Evolutionary conservation across 2,888 invertebrate genomes (phyloP).

Genomic region (Bibio marci): DNA sequence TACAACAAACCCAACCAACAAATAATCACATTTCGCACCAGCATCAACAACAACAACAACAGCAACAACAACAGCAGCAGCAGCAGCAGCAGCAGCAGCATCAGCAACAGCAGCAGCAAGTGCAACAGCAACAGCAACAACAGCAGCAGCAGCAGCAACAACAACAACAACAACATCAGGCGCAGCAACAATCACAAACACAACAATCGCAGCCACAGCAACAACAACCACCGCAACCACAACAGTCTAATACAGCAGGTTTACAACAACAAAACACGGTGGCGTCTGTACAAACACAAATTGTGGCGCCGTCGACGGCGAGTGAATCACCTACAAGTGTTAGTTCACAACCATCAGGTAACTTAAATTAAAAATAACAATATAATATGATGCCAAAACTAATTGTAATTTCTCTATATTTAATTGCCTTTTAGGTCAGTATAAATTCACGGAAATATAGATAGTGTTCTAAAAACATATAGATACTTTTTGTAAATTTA

Average conservation of each 20-base stretch:
- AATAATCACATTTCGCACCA: conserved; percentile 3
- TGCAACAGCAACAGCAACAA: conserved; percentile 10
- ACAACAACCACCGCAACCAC: conserved; percentile 14
- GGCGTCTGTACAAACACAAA: conserved; percentile 29
- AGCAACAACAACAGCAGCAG: conserved; percentile 16
- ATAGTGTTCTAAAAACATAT: too few relatives aligned
- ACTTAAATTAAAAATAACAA: too few relatives aligned
- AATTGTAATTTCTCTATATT: too few relatives aligned
- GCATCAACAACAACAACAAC: conserved; percentile 12
- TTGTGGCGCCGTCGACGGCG: conserved; percentile 37
- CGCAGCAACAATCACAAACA: too few relatives aligned
- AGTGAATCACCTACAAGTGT: conserved; percentile 42
- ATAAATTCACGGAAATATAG: too few relatives aligned
- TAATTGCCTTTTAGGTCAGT: too few relatives aligned
- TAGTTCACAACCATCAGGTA: conserved; percentile 31
- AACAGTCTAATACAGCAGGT: conserved; percentile 11
- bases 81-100: conserved; percentile 19
- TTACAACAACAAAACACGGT: conserved; percentile 27
- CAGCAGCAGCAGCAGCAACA: conserved; percentile 14
- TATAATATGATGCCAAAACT: too few relatives aligned
- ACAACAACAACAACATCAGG: conserved; percentile 15
- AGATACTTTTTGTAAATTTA: too few relatives aligned
- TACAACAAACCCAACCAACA: conserved; percentile 9
- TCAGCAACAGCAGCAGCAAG: conserved; percentile 17
- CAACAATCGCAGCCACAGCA: too few relatives aligned